These are phyloP conservation scores for Brassicogethes aeneus DNA, from an alignment of 2,888 invertebrate species.

Conservation along the genomic window DNA sequence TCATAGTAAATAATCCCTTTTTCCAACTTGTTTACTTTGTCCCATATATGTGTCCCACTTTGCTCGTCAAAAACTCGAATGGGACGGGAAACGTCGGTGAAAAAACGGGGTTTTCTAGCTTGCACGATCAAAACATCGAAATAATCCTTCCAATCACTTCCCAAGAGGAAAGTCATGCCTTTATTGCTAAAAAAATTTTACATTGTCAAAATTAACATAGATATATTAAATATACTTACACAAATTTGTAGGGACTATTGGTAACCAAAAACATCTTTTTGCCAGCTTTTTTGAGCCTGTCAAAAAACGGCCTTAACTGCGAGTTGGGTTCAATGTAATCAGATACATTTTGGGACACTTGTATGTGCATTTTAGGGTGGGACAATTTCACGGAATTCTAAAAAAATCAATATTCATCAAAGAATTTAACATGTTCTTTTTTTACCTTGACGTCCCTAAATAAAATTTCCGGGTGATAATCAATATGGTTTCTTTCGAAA, in stretches of 20 bases:
- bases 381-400: conserved; percentile 82
- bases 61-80: conserved; percentile 79
- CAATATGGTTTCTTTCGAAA: conserved; percentile 80
- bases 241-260: conserved; percentile 93
- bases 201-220: not conserved
- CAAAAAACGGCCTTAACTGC: conserved; percentile 64
- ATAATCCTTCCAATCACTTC: conserved; percentile 77
- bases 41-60: conserved; percentile 81
- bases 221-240: conserved; percentile 23
- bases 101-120: conserved; percentile 94
- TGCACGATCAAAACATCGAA: conserved; percentile 94
- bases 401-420: conserved; percentile 12
- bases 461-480: conserved; percentile 91
- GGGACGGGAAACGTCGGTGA: conserved; percentile 85
- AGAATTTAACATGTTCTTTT: not conserved
- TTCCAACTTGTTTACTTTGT: conserved; percentile 75
- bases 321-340: conserved; percentile 73
- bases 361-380: conserved; percentile 82
- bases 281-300: conserved; percentile 59
- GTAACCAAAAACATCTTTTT: conserved; percentile 94
- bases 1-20: conserved; percentile 90
- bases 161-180: conserved; percentile 86
- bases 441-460: conserved; percentile 87
- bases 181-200: conserved; percentile 57
- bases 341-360: conserved; percentile 72